These are phyloP conservation scores for Amaurobius ferox DNA, from an alignment of 2,888 invertebrate species.

Conservation along the genomic window DNA sequence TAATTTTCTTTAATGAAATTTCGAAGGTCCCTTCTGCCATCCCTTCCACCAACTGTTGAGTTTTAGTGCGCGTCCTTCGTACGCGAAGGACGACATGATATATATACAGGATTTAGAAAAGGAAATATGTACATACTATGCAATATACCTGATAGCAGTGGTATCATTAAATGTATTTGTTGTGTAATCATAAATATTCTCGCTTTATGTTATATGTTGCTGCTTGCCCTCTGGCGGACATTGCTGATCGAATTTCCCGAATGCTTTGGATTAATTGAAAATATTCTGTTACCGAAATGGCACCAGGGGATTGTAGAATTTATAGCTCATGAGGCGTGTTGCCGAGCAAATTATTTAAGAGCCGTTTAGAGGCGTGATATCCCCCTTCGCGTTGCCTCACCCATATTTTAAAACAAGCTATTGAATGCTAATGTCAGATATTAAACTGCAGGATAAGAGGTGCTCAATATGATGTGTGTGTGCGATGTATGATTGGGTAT, in stretches of 20 bases:
- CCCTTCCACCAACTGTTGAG: constrained; percentile 5
- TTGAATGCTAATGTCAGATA: background rate
- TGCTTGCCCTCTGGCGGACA: background rate
- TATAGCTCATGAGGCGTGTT: background rate
- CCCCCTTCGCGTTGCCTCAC: background rate
- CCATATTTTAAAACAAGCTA: background rate
- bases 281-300: background rate
- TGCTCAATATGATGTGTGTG: background rate
- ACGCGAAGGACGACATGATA: background rate
- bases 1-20: constrained; percentile 4
- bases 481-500: background rate
- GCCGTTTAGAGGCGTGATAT: background rate
- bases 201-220: background rate
- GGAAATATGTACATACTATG: background rate
- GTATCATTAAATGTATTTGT: background rate
- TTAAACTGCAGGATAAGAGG: background rate
- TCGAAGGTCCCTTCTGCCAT: constrained; percentile 6
- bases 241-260: background rate
- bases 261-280: constrained; percentile 1
- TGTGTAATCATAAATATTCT: background rate
- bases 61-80: constrained; percentile 1
- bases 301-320: background rate
- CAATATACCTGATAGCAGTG: background rate
- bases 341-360: background rate
- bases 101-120: background rate